Conservation (phyloP, 30 jellyfish, hydroid and myxozoan genomes). For the Mastigias papua region DNA sequence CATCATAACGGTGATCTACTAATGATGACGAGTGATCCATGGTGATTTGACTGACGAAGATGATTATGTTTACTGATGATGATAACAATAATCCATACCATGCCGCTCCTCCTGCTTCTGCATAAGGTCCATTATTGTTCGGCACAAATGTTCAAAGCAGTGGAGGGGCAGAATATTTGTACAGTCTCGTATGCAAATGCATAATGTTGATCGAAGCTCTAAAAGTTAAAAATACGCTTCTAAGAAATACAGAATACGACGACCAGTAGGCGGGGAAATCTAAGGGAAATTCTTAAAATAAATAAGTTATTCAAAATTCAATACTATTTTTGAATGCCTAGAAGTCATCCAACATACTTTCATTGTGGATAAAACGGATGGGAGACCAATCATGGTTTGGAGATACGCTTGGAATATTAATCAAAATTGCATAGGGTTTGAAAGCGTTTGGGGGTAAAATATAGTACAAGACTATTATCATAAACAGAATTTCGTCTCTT, state of each 20-base stretch:
- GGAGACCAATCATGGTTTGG: too few relatives aligned
- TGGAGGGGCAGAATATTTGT: constrained; percentile 49
- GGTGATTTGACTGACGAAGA: neutral
- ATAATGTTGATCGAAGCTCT: constrained; percentile 50
- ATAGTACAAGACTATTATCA: too few relatives aligned
- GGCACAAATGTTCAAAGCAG: constrained; percentile 51
- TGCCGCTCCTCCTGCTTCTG: constrained; percentile 1
- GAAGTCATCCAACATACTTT: too few relatives aligned
- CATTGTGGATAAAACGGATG: too few relatives aligned
- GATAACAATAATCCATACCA: neutral
- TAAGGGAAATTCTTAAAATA: too few relatives aligned
- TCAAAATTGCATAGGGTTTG: too few relatives aligned
- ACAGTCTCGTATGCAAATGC: constrained; percentile 35
- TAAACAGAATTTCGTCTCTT: too few relatives aligned
- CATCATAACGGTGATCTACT: neutral
- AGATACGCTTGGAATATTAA: too few relatives aligned
- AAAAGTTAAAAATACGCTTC: neutral
- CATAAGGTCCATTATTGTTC: constrained; percentile 1
- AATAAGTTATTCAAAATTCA: too few relatives aligned
- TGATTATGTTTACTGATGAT: neutral
- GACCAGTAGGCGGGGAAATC: neutral
- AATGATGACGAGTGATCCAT: neutral
- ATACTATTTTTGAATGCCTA: too few relatives aligned
- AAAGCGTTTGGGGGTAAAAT: too few relatives aligned
- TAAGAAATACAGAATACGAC: neutral